phyloP scores from a whole-genome alignment of 2,113 vertebrate species.

The Dolichallabes microphthalmus region DNA sequence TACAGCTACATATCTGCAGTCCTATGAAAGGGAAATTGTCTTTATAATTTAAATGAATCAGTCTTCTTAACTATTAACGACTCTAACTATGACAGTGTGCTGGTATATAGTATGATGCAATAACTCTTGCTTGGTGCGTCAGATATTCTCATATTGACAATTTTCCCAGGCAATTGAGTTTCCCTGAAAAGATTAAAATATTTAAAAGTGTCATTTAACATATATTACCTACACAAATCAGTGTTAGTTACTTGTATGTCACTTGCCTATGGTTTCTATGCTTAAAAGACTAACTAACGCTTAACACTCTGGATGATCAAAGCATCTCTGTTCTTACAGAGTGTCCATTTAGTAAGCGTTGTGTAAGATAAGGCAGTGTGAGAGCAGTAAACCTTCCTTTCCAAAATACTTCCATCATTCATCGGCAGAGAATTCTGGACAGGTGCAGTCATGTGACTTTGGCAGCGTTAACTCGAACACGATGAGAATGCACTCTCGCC shows the following conservation, averaged over 20 bases:
- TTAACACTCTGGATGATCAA: background rate
- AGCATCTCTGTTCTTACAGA: background rate
- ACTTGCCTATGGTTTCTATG: background rate
- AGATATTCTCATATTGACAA: background rate
- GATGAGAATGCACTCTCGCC: background rate
- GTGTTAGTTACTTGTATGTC: background rate
- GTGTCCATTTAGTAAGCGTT: background rate
- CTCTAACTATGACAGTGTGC: background rate
- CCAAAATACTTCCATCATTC: slow-evolving; percentile 3
- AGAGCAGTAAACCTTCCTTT: slow-evolving; percentile 35
- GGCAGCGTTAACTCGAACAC: background rate
- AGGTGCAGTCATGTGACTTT: slow-evolving; percentile 20
- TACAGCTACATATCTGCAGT: background rate
- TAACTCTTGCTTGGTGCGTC: slow-evolving; percentile 2
- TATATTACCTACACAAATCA: background rate
- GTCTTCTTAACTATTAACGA: background rate
- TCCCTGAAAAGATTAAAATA: slow-evolving; percentile 3
- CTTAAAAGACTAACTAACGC: background rate
- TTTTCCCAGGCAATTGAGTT: background rate
- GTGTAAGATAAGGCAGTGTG: slow-evolving; percentile 46
- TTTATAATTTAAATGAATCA: background rate
- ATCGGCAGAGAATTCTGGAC: slow-evolving; percentile 16
- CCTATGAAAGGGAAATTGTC: background rate
- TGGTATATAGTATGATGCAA: background rate
- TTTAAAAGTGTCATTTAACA: slow-evolving; percentile 3